Base-by-base conservation (phyloP, 2,888 invertebrate genomes). In the Archaeoteleia sp. region DNA sequence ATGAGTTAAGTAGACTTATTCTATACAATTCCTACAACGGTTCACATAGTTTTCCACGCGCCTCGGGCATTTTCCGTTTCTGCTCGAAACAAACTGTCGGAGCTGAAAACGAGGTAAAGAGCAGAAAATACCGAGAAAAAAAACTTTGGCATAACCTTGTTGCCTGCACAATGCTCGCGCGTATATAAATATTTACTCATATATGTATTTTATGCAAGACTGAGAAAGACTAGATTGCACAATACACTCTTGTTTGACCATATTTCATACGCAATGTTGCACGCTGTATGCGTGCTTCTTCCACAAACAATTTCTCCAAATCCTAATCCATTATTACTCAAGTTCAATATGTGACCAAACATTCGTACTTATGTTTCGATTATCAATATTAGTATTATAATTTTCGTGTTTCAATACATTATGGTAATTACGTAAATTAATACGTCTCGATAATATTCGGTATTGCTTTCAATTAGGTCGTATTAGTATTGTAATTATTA, bases 1-100 rank as follows among this genome's bases (percentile, higher is more conserved):
- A 67, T 62, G 57, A 53, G 61, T 62, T 62, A 53, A 67, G 57
- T 57, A 57, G 62, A 57, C 35, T 67, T 61, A 62, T 61, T 67
- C 40, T 42, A 53, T 57, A 34, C 46, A 37, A 57, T 67, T 62
- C 55, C 20, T 48, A 40, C 40, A 35, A 61, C 55, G 27, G 57
- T 67, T 62, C 67, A 20, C 55, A 37, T 61, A 46, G 67, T 67
- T 61, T 58, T 45, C 35, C 45, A 42, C 55, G 39, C 45, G 61
- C 67, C 40, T 6, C 55, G 27, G 37, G 55, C 54, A 43, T 30
- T 55, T 61, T 61, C 61, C 49, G 55, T 43, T 55, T 55, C 32
- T 55, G 55, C 45, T 61, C 17, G 51, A 54, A 67, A 54, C 60
- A 66, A 66, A 67, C 62, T 42, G 67, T 48, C 48, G 48, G 48